phyloP scores from a whole-genome alignment of 2,888 invertebrate genomes.

The Empis stercorea region DNA sequence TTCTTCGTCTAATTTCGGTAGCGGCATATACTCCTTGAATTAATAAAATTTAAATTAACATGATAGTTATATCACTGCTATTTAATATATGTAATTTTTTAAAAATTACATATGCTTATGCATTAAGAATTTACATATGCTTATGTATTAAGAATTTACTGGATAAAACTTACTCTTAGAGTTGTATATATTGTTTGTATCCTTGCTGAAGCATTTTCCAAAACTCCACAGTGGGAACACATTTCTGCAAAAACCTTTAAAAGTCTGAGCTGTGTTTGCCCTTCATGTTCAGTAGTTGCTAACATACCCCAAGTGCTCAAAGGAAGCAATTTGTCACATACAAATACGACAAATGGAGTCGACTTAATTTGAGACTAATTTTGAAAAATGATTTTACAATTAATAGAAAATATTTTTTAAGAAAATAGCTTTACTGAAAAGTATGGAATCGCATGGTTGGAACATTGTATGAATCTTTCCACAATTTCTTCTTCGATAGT shows the following conservation, averaged over 20 bases:
- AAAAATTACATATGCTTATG: too few relatives aligned
- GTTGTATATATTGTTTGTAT: slow-evolving; percentile 65
- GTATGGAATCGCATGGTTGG: slow-evolving; percentile 71
- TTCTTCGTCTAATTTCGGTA: slow-evolving; percentile 61
- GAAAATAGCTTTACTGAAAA: slow-evolving; percentile 55
- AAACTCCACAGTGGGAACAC: slow-evolving; percentile 58
- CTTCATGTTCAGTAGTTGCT: slow-evolving; percentile 44
- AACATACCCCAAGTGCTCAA: slow-evolving; percentile 53
- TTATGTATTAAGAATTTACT: too few relatives aligned
- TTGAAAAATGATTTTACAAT: not conserved
- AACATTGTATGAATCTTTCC: slow-evolving; percentile 71
- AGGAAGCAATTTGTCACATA: slow-evolving; percentile 73
- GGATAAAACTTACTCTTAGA: slow-evolving; percentile 31
- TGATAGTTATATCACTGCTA: too few relatives aligned
- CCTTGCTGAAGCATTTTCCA: slow-evolving; percentile 61
- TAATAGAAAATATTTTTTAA: slow-evolving; percentile 2
- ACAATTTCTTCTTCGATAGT: slow-evolving; percentile 53
- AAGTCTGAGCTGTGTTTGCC: slow-evolving; percentile 60
- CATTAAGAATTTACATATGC: too few relatives aligned
- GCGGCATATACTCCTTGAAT: slow-evolving; percentile 70
- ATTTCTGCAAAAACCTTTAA: slow-evolving; percentile 81
- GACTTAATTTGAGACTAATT: slow-evolving; percentile 74
- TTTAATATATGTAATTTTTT: too few relatives aligned
- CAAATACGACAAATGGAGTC: slow-evolving; percentile 68
- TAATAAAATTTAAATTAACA: not conserved